Base-by-base conservation (phyloP, 2,888 invertebrate species). In the Lasioglossum vierecki region DNA sequence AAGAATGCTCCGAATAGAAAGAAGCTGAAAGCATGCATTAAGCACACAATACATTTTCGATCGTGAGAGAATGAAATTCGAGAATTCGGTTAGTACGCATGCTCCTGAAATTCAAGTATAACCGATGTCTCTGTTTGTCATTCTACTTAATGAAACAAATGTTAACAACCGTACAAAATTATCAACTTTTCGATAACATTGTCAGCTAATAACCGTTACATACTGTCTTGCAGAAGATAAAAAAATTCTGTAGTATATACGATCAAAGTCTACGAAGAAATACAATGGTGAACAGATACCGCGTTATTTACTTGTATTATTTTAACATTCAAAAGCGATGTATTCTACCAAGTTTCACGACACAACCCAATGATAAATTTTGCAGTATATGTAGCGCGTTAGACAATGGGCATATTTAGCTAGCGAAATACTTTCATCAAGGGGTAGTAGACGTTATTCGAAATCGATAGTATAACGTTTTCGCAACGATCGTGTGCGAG, bases 381-480 rank as follows among this genome's bases (percentile, higher is more conserved):
- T 13, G 15, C n/a, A 30, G 15, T 26, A 13, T 30, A 60, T 13
- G 63, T 30, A 15, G n/a, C 26, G 46, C 3, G 53, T 22, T 60
- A 60, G 8, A 66, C 39, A 6, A 68, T 1, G 35, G 39, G 22
- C 11, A 22, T 44, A 44, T 39, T 35, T 11, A 22, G 18, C 18
- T 18, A 9, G 39, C 11, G 22, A 68, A 68, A 68, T 39, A 68
- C 68, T 68, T 39, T 68, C 9, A 22, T 22, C 35, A 39, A 68
- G 22, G 68, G 39, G 68, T 68, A 68, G 80, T 72, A 75, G 39
- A 72, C 30, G 44, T 80, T 72, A 74, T 53, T 73, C 46, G 35
- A 68, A 85, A 87, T 87, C 87, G 30, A 87, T 85, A 87, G 63
- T 44, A 57, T 39, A 63, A 57, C 66, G 57, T 57, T 77, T 57